These are phyloP conservation scores for Apamea monoglypha DNA, from an alignment of 2,888 invertebrate genomes.

Conservation along the genomic window DNA sequence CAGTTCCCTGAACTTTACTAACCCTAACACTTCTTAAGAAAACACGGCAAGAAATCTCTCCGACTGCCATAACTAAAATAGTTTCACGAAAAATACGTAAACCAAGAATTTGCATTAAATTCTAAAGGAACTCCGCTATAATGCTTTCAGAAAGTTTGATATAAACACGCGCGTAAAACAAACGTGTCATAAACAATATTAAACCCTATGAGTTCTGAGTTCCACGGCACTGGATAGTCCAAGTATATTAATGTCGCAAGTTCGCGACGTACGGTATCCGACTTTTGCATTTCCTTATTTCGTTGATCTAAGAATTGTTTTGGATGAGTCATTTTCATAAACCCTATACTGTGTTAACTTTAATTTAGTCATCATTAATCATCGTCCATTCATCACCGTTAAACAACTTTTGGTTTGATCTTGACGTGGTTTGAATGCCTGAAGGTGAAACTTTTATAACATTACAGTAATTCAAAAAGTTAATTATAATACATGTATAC, in stretches of 20 bases:
- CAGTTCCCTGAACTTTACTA: not conserved
- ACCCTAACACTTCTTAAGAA: not conserved
- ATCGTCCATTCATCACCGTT: too few species aligned
- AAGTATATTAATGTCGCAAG: slow-evolving; percentile 83
- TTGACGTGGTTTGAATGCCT: not conserved
- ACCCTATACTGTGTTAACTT: too few species aligned
- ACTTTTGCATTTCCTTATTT: slow-evolving; percentile 80
- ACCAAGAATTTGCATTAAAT: slow-evolving; percentile 60
- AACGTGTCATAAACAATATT: slow-evolving; percentile 88
- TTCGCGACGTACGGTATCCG: slow-evolving; percentile 79
- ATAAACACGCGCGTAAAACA: slow-evolving; percentile 84
- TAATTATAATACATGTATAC: not conserved
- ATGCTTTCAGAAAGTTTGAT: slow-evolving; percentile 76
- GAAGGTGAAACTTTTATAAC: too few species aligned
- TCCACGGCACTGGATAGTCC: slow-evolving; percentile 65
- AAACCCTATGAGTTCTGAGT: slow-evolving; percentile 78
- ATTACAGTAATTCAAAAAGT: too few species aligned
- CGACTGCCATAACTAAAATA: slow-evolving; percentile 39
- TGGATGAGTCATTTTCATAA: slow-evolving; percentile 34
- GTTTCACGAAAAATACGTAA: slow-evolving; percentile 54
- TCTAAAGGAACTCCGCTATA: slow-evolving; percentile 64
- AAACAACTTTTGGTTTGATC: not conserved
- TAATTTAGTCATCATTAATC: not conserved
- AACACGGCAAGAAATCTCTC: slow-evolving; percentile 7
- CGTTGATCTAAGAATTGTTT: slow-evolving; percentile 58